Evolutionary conservation across 1,140 invertebrate species (phyloP), one percentile per base, ranked within the genome.

Genomic region (Brachionus koreanus): DNA sequence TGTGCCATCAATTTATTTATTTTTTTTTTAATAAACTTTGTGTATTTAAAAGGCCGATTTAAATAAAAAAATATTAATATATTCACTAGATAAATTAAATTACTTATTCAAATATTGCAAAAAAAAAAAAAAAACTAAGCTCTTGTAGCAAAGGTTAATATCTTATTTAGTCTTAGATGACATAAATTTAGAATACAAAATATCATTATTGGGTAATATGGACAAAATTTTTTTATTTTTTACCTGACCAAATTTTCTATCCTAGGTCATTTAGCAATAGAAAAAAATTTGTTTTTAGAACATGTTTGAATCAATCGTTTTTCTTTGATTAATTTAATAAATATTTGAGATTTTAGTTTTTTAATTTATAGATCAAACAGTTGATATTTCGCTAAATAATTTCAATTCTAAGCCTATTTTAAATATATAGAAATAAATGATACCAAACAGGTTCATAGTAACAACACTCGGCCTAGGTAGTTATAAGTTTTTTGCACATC

Each of bases 141-240:
- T 57, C 49, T 19, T 57, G 19, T 57, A 57, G 49, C 49, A 57
- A 57, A 57, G 49, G 49, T 57, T 57, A 57, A 57, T 57, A 57
- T 57, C 49, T 57, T 57, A 57, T 57, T 57, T 57, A 57, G 49
- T 57, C 49, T 57, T 57, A 57, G 49, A 57, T 57, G 49, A 57
- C 49, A 57, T 57, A 57, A 57, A 57, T 57, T 57, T 57, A 57
- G 49, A 57, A 9, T 25, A 57, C 5, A 57, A 57, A 57, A 19
- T 57, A 57, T 57, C 49, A 57, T 57, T 16, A 19, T 57, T 57
- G 49, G 49, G 49, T 19, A 57, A 57, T 57, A 19, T 25, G 9
- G 2, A 19, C 2, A 57, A 57, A 57, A 49, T 5, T n/a, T 7
- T 57, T 57, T 19, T 57, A 1, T 57, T 7, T 57, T 57, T 57